Evolutionary conservation across 2,888 invertebrate genomes (phyloP), one percentile per base, ranked within the genome.

Genomic region (Andrena bicolor): DNA sequence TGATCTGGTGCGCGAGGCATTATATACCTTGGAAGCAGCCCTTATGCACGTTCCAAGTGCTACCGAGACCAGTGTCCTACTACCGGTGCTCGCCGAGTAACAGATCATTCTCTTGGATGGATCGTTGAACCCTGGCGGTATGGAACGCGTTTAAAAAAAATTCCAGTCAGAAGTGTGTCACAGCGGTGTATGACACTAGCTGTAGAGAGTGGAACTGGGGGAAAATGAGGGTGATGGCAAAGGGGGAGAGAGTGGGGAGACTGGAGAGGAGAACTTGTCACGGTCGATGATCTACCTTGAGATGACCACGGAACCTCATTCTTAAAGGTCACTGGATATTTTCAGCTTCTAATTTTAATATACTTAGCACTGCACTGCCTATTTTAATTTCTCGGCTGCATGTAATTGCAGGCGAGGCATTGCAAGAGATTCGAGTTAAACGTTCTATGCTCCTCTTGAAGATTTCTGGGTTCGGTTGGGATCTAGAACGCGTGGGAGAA

Each of bases 11-110:
- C 26, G n/a, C 26, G 26, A 56, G 41, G 23, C 32, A 48, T 61
- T 68, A 16, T 41, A 41, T 41, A 68, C 63, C 20, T 65, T 49
- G 65, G 51, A 64, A 60, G 26, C 79, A 78, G 60, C 70, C 79
- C 79, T 78, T 78, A 32, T 60, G 53, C 75, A 83, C 76, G 75
- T 77, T 77, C 63, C 63, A 77, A 83, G 76, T 51, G 80, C 60
- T 86, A 84, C 88, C 70, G 76, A 84, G 82, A 80, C 74, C 79
- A 60, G 82, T 84, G 84, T 86, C 84, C 88, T 88, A 88, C 88
- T 87, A 87, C 74, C 82, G 71, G 80, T 76, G 80, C 69, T 71
- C 76, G 75, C 73, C 61, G 49, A 49, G 80, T 63, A 69, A 76
- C 72, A 82, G 80, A 86, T 86, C 84, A 66, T 30, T 72, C 73